Base-by-base conservation (phyloP, 2,888 invertebrate genomes). In the Pyrochroa serraticornis region DNA sequence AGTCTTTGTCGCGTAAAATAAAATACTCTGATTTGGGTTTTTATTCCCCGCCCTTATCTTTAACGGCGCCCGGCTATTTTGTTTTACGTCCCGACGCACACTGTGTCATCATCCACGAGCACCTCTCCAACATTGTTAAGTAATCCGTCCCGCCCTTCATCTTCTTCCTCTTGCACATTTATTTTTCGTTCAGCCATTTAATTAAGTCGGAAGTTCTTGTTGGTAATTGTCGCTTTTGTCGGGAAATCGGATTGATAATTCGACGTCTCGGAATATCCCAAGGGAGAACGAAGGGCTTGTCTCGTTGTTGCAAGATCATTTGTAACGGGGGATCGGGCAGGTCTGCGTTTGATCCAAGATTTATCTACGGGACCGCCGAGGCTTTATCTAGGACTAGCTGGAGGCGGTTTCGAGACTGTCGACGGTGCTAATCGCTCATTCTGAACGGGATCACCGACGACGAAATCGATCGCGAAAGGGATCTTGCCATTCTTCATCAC, bases 291-390 rank as follows among this genome's bases (percentile, higher is more conserved):
- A 12, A 22, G 49, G 31, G 43, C 50, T 50, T 50, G 50, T 50
- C 43, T 50, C 50, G 50, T 12, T 43, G 50, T 50, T 50, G 42
- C 50, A 13, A 34, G 50, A 50, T 50, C 50, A 50, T 50, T 50
- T 50, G 50, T 50, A 50, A 50, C 37, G 36, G 42, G 10, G 50
- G 50, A 42, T 50, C 35, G 43, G 50, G 43, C 50, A 50, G 50
- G 50, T 50, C 43, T 50, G 43, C 37, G 50, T 50, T 50, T 50
- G 50, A 50, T 50, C 50, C 43, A 22, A 50, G 50, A 50, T 50
- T 50, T 50, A 50, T 50, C 50, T 50, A 22, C 22, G 22, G 22
- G 22, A 22, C 22, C 22, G 22, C 3, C 22, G 5, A n/a, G n/a
- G 22, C 22, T 22, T 22, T 22, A 22, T 22, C 22, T 22, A 22